Evolutionary conservation across 1,140 invertebrate species (phyloP).

Genomic region (Polypedilum vanderplanki): DNA sequence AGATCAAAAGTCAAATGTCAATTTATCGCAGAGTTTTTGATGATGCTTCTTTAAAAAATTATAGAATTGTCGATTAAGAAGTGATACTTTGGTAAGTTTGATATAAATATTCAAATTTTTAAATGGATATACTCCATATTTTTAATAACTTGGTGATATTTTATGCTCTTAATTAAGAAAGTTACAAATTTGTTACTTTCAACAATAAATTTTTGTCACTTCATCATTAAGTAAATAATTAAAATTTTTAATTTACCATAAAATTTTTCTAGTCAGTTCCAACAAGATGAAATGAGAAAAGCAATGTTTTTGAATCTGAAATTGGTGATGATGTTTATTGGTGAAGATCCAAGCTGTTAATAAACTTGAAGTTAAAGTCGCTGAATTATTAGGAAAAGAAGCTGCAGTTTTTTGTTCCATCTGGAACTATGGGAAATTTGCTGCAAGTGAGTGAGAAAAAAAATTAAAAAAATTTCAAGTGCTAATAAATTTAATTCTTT

Average conservation of each 20-base stretch:
- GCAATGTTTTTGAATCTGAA: slow-evolving; percentile 72
- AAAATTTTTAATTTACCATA: slow-evolving; percentile 44
- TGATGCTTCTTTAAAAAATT: background rate
- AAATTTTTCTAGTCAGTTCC: slow-evolving; percentile 49
- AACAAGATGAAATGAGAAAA: slow-evolving; percentile 67
- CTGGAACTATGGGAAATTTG: slow-evolving; percentile 93
- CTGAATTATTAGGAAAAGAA: slow-evolving; percentile 79
- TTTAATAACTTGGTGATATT: too few species aligned
- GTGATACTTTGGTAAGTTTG: slow-evolving; percentile 58
- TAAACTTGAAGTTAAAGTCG: slow-evolving; percentile 67
- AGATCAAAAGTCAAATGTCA: background rate
- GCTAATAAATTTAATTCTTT: slow-evolving; percentile 35
- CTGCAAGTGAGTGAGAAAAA: slow-evolving; percentile 65
- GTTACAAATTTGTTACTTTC: slow-evolving; percentile 4
- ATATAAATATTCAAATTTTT: too few species aligned
- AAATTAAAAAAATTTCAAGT: background rate
- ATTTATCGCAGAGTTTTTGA: background rate
- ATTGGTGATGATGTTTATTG: slow-evolving; percentile 88
- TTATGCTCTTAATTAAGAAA: background rate
- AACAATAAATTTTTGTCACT: too few species aligned
- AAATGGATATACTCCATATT: too few species aligned
- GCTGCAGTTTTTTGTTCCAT: slow-evolving; percentile 77
- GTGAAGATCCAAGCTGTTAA: slow-evolving; percentile 86
- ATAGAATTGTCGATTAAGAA: slow-evolving; percentile 57
- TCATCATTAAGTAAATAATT: too few species aligned